A percentile compares a stretch with the other conserved stretches of the same genome.
These are phyloP conservation scores for Sapayoa aenigma DNA, from an alignment of 2,113 vertebrate genomes.

Conservation along the genomic window DNA sequence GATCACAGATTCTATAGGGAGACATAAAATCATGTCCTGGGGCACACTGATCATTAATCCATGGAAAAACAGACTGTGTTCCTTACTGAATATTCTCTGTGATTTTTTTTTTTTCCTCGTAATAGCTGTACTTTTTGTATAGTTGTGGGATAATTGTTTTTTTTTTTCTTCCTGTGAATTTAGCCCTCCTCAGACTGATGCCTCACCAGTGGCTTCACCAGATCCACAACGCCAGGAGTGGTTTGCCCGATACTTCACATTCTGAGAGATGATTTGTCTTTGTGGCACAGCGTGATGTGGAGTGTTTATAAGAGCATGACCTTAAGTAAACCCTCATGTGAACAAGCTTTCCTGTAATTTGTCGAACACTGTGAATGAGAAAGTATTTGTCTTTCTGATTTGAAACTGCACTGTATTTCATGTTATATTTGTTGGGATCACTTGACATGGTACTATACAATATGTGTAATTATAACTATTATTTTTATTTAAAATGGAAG, in stretches of 20 bases:
- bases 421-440: slow-evolving; percentile 71
- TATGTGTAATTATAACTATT: slow-evolving; percentile 74
- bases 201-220: slow-evolving; percentile 84
- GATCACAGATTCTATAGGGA: slow-evolving; percentile 32
- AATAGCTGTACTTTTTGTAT: not conserved
- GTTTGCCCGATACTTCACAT: slow-evolving; percentile 98
- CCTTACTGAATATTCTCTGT: not conserved
- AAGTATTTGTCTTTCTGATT: slow-evolving; percentile 73
- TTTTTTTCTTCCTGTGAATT: slow-evolving; percentile 66
- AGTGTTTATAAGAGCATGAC: slow-evolving; percentile 86
- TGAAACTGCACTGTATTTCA: slow-evolving; percentile 75
- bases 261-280: slow-evolving; percentile 80
- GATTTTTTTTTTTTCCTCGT: not conserved
- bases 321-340: slow-evolving; percentile 65
- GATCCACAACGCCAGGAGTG: slow-evolving; percentile 96
- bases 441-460: slow-evolving; percentile 72
- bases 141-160: slow-evolving; percentile 51
- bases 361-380: slow-evolving; percentile 78
- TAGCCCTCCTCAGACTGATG: slow-evolving; percentile 96
- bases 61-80: not conserved
- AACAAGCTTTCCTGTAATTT: slow-evolving; percentile 70
- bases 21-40: not conserved
- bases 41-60: not conserved
- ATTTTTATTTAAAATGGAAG: slow-evolving; percentile 86
- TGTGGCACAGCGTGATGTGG: slow-evolving; percentile 69